Conservation (phyloP, 23 tunicate species). For the Phallusia fumigata region DNA sequence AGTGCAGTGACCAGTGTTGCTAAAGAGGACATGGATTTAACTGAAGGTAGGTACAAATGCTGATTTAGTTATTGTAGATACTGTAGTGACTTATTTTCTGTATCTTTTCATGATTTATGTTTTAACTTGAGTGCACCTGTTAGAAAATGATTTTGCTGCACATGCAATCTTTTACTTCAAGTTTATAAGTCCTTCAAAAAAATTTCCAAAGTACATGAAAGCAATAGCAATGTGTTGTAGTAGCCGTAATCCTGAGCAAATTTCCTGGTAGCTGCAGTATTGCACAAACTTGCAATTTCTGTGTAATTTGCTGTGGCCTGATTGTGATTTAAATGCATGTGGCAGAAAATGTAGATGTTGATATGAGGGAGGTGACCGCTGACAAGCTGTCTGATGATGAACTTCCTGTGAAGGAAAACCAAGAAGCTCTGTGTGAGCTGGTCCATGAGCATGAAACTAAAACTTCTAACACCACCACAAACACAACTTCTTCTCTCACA, state of each 20-base stretch:
- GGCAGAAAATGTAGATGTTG: neutral
- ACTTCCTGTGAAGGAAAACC: neutral
- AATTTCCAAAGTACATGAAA: too few species aligned
- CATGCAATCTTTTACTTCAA: too few species aligned
- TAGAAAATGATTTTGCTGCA: too few species aligned
- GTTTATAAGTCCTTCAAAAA: too few species aligned
- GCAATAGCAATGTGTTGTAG: too few species aligned
- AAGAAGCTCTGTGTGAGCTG: neutral
- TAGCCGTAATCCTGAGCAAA: too few species aligned
- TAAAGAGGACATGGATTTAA: neutral
- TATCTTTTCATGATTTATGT: too few species aligned
- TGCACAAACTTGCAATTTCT: neutral
- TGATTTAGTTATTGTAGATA: neutral
- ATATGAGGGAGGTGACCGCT: neutral
- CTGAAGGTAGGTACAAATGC: conserved; percentile 2
- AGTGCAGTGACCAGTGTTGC: neutral
- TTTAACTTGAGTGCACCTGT: too few species aligned
- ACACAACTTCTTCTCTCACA: neutral
- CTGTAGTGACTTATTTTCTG: neutral
- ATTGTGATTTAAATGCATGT: neutral
- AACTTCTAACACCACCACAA: neutral
- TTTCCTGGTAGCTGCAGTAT: too few species aligned
- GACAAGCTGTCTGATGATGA: neutral
- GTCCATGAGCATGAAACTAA: neutral
- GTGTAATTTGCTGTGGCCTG: neutral